Evolutionary conservation across 2,888 invertebrate genomes (phyloP).

Genomic region (Adelphocoris suturalis): DNA sequence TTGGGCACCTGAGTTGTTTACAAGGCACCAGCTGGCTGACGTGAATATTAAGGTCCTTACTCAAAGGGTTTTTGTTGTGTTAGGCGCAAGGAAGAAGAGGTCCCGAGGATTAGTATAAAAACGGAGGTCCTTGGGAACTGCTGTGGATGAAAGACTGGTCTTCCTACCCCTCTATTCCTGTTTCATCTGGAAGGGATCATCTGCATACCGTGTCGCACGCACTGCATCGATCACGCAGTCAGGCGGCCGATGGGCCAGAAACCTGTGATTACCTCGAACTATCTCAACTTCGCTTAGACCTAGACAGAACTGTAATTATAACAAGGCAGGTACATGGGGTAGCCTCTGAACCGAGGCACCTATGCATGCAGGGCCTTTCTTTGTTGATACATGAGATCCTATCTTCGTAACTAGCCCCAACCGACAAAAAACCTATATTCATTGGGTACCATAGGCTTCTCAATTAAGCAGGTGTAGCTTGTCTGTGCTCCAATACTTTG

Average conservation of each 20-base stretch:
- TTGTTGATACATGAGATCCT: neutral
- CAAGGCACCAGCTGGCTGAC: slow-evolving; percentile 26
- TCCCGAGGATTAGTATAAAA: neutral
- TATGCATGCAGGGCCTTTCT: neutral
- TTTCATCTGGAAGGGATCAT: slow-evolving; percentile 16
- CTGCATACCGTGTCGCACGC: slow-evolving; percentile 36
- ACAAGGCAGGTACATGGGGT: neutral
- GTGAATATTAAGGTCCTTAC: neutral
- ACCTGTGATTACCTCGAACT: neutral
- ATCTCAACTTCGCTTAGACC: neutral
- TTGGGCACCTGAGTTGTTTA: slow-evolving; percentile 30
- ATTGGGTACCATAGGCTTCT: neutral
- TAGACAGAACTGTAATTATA: slow-evolving; percentile 25
- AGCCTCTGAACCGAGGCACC: neutral
- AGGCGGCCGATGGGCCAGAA: neutral
- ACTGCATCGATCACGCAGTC: slow-evolving; percentile 16
- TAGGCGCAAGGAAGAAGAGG: neutral
- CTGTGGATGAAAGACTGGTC: slow-evolving; percentile 19
- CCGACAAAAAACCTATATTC: neutral
- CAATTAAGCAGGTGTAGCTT: no score
- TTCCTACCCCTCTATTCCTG: neutral
- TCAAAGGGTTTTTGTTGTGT: slow-evolving; percentile 35
- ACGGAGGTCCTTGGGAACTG: neutral
- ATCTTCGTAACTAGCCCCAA: neutral
- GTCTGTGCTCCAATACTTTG: no score